phyloP scores from a whole-genome alignment of 2,113 vertebrate genomes.

The Rhabdomys dilectus region DNA sequence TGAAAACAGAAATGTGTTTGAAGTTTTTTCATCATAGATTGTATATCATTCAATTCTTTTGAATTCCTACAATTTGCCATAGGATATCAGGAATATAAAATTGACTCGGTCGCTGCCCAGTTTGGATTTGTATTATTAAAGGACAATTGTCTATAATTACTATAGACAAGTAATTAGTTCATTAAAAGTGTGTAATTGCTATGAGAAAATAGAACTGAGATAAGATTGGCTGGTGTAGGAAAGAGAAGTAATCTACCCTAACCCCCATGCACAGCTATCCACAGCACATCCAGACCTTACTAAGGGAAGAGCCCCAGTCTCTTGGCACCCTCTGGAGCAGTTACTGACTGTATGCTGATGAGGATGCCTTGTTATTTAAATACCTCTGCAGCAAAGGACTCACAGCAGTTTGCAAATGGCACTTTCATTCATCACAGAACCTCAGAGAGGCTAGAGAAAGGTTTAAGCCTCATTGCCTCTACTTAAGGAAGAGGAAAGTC shows the following conservation, averaged over 20 bases:
- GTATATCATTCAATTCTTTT: background rate
- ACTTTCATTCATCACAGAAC: slow-evolving; percentile 50
- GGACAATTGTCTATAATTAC: background rate
- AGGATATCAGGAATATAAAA: background rate
- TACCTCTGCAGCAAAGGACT: slow-evolving; percentile 25
- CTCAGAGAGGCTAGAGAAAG: slow-evolving; percentile 28
- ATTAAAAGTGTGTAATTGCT: background rate
- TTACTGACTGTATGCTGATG: background rate
- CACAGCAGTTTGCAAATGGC: slow-evolving; percentile 55
- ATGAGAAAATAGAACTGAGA: background rate
- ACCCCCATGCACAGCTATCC: too few species aligned
- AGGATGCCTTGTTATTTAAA: slow-evolving; percentile 45
- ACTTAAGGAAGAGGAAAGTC: background rate
- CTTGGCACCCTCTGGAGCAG: background rate
- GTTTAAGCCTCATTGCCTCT: slow-evolving; percentile 66
- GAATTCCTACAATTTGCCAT: background rate
- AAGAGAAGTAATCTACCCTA: background rate
- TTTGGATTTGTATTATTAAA: background rate
- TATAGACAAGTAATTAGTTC: background rate
- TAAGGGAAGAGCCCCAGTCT: background rate
- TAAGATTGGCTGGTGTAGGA: background rate
- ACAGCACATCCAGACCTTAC: background rate
- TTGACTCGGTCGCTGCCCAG: accelerated
- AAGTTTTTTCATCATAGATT: background rate
- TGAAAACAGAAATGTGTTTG: background rate